Evolutionary conservation across 2,113 vertebrate genomes (phyloP).

Genomic region (Ciconia boyciana): DNA sequence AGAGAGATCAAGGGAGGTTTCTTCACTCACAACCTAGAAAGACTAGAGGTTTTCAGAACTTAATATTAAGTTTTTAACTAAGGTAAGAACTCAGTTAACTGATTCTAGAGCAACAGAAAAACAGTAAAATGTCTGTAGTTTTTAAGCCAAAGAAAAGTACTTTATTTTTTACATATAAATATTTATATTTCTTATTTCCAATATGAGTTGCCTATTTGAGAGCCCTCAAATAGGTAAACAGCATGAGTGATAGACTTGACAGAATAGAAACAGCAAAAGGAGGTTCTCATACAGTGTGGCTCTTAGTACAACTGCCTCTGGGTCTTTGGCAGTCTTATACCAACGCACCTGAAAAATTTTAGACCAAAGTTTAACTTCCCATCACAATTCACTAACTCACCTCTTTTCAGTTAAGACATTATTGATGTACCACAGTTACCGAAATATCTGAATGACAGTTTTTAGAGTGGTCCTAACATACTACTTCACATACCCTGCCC

Average conservation of each 20-base stretch:
- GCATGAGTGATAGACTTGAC: fast-evolving
- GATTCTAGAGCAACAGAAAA: neutral
- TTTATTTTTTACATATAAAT: neutral
- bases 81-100: neutral
- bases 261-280: neutral
- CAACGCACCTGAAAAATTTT: neutral
- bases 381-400: neutral
- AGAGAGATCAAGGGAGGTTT: neutral
- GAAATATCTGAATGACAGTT: neutral
- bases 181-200: neutral
- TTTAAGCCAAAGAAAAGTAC: neutral
- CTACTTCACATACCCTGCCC: neutral
- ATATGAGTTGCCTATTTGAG: neutral
- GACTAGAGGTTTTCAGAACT: neutral
- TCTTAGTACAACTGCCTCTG: neutral
- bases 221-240: neutral
- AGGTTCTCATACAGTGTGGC: neutral
- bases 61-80: neutral
- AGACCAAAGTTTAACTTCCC: neutral
- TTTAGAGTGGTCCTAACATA: neutral
- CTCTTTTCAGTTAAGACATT: neutral
- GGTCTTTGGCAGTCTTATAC: neutral
- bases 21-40: neutral
- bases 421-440: neutral
- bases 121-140: neutral